A percentile compares a stretch with the other conserved stretches of the same genome.
phyloP scores from a whole-genome alignment of 2,888 invertebrate species.

The Xestia ashworthii region DNA sequence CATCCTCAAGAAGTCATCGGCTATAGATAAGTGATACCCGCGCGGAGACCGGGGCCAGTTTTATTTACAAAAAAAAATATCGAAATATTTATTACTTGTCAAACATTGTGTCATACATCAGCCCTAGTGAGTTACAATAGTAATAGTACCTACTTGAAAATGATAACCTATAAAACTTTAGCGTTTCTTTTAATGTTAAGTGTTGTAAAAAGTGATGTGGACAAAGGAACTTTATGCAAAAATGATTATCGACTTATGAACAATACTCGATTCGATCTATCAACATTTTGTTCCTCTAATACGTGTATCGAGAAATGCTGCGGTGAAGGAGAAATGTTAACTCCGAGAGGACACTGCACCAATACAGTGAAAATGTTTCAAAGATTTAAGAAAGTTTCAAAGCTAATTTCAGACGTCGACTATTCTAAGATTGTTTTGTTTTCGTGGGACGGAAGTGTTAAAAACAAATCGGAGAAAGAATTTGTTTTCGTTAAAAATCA shows the following conservation, averaged over 20 bases:
- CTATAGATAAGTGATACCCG: too few relatives aligned
- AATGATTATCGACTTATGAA: conserved; percentile 8
- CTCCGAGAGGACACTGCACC: not conserved
- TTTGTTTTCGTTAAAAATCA: conserved; percentile 31
- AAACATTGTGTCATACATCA: too few relatives aligned
- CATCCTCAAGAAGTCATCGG: too few relatives aligned
- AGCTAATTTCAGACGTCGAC: not conserved
- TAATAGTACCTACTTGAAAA: too few relatives aligned
- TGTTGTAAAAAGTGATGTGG: conserved; percentile 34
- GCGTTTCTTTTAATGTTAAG: conserved; percentile 19
- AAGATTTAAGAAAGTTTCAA: accelerated
- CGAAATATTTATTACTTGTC: too few relatives aligned
- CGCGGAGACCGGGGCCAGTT: too few relatives aligned
- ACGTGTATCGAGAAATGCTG: conserved; percentile 43
- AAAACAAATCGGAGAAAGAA: not conserved
- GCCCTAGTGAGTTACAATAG: too few relatives aligned
- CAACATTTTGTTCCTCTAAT: conserved; percentile 8
- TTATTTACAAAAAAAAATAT: too few relatives aligned
- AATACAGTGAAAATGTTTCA: not conserved
- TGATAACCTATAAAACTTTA: conserved; percentile 1
- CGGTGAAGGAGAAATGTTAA: conserved; percentile 9
- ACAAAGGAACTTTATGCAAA: conserved; percentile 5
- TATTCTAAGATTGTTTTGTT: conserved; percentile 20
- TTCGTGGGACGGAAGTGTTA: conserved; percentile 26
- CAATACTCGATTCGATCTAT: conserved; percentile 3